Evolutionary conservation across 2,113 vertebrate genomes (phyloP).

Genomic region (Diadophis punctatus): DNA sequence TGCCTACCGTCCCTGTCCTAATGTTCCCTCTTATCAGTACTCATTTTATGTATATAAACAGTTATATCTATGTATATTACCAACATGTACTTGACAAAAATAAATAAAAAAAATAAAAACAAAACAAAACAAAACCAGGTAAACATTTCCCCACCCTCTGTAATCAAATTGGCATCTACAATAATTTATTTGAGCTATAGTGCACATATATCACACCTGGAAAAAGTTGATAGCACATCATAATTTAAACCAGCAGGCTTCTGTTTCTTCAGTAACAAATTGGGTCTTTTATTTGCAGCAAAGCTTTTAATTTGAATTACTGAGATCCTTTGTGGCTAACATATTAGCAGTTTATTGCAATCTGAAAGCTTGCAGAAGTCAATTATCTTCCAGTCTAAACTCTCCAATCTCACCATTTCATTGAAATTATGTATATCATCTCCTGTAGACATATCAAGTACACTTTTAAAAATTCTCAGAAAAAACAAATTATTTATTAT

Average conservation of each 20-base stretch:
- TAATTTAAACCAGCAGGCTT: conserved; percentile 15
- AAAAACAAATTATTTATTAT: background rate
- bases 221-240: background rate
- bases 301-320: conserved; percentile 43
- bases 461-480: conserved; percentile 15
- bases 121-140: too few species aligned
- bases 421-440: conserved; percentile 24
- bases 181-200: conserved; percentile 27
- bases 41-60: too few species aligned
- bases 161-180: background rate
- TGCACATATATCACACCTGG: conserved; percentile 15
- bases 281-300: conserved; percentile 12
- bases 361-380: background rate
- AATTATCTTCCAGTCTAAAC: conserved; percentile 24
- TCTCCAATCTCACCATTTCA: background rate
- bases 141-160: background rate
- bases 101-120: too few species aligned
- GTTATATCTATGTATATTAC: too few species aligned
- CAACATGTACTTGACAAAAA: too few species aligned
- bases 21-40: too few species aligned
- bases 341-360: conserved; percentile 27
- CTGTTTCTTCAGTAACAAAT: conserved; percentile 19
- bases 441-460: conserved; percentile 5
- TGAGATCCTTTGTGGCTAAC: conserved; percentile 24
- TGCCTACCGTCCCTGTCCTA: too few species aligned